phyloP scores from a whole-genome alignment of 2,113 vertebrate species.

The Hirundichthys speculiger region DNA sequence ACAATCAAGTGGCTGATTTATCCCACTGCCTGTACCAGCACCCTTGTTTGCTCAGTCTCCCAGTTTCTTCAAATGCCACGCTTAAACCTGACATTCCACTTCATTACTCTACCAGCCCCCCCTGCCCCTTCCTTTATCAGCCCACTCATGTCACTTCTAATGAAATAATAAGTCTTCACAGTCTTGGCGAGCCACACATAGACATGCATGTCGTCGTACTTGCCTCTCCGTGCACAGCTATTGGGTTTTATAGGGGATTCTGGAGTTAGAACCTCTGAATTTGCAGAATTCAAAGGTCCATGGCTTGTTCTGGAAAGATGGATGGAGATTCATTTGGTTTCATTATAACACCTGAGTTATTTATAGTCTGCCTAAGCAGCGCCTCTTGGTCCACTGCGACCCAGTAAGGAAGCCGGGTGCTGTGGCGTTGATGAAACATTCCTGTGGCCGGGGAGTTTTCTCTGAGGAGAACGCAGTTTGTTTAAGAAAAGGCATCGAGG shows the following conservation, averaged over 20 bases:
- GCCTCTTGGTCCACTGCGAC: conserved; percentile 61
- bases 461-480: conserved; percentile 66
- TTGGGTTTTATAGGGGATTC: conserved; percentile 2
- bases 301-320: conserved; percentile 76
- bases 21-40: conserved; percentile 27
- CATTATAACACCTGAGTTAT: conserved; percentile 77
- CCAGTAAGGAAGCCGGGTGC: conserved; percentile 67
- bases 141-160: conserved; percentile 36
- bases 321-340: conserved; percentile 78
- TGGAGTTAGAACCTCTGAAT: neutral
- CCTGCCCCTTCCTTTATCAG: conserved; percentile 44
- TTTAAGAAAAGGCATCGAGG: conserved; percentile 64
- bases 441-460: conserved; percentile 69
- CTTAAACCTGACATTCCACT: conserved; percentile 50
- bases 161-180: conserved; percentile 31
- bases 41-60: conserved; percentile 55
- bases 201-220: neutral
- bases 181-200: neutral
- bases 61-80: conserved; percentile 51
- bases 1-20: conserved; percentile 49
- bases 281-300: conserved; percentile 49
- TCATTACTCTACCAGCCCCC: conserved; percentile 61
- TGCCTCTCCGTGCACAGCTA: neutral
- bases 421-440: conserved; percentile 75
- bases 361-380: conserved; percentile 66